Conservation (phyloP, 2,888 invertebrate species). For the Notodonta ziczac region DNA sequence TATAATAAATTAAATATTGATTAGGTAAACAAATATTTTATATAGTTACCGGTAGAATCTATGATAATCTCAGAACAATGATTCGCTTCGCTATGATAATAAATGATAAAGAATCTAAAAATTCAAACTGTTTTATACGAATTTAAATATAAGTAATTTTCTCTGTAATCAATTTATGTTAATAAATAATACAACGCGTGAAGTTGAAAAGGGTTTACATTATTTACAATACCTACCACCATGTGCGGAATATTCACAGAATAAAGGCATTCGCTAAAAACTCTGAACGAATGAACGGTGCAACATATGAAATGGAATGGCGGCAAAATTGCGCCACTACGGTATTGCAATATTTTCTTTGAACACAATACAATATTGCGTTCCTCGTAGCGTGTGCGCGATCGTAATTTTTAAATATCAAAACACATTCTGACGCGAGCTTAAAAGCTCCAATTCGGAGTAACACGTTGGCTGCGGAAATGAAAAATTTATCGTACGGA, state of each 20-base stretch:
- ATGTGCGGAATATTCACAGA: constrained; percentile 30
- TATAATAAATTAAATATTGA: no score
- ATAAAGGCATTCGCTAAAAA: constrained; percentile 37
- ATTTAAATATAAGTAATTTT: no score
- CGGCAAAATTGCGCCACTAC: constrained; percentile 51
- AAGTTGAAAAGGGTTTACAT: constrained; percentile 27
- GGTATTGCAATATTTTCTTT: constrained; percentile 64
- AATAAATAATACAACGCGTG: neutral
- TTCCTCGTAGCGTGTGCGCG: constrained; percentile 38
- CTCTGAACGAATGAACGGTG: constrained; percentile 47
- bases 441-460: neutral
- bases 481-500: neutral
- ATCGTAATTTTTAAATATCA: constrained; percentile 42
- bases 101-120: no score
- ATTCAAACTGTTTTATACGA: no score
- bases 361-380: constrained; percentile 58
- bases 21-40: no score
- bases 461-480: neutral
- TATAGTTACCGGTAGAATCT: no score
- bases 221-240: constrained; percentile 25
- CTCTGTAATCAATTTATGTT: no score
- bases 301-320: constrained; percentile 53
- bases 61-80: no score
- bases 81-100: no score
- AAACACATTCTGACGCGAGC: constrained; percentile 18